A percentile compares a stretch with the other conserved stretches of the same genome.
These are phyloP conservation scores for Conus canariensis DNA, from an alignment of 2,888 invertebrate species.

Conservation along the genomic window DNA sequence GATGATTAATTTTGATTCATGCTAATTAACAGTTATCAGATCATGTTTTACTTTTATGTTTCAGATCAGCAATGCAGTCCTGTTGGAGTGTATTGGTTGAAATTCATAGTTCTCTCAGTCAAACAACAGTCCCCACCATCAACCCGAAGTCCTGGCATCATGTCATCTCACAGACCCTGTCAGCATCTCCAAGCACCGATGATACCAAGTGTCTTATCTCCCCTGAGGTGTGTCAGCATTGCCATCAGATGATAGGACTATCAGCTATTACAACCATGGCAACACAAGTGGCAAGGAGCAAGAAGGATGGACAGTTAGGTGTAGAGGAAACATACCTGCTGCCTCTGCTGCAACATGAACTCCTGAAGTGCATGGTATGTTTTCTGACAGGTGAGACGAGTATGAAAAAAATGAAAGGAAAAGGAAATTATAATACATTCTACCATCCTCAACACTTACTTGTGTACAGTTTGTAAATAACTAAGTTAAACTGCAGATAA, in stretches of 20 bases:
- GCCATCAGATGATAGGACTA: slow-evolving; percentile 27
- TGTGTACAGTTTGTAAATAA: no score
- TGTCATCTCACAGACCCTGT: slow-evolving; percentile 20
- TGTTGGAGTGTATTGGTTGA: slow-evolving; percentile 17
- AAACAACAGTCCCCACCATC: neutral
- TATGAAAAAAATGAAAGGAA: no score
- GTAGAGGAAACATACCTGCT: slow-evolving; percentile 9
- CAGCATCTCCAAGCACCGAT: neutral
- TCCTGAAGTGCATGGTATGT: slow-evolving; percentile 28
- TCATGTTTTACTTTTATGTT: neutral
- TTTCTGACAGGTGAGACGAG: neutral
- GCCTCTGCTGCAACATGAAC: neutral
- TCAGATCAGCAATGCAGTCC: neutral
- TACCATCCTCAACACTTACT: no score
- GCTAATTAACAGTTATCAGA: no score
- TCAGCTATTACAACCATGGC: slow-evolving; percentile 24
- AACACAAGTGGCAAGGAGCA: neutral
- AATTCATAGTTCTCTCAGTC: neutral
- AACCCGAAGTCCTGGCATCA: slow-evolving; percentile 1
- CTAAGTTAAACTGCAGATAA: no score
- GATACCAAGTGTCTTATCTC: neutral
- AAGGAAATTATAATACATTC: no score
- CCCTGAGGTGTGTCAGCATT: slow-evolving; percentile 30
- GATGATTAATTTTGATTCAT: no score
- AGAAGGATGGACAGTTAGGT: neutral